Evolutionary conservation across 2,888 invertebrate species (phyloP), one percentile per base, ranked within the genome.

Genomic region (Drosophila paramelanica): DNA sequence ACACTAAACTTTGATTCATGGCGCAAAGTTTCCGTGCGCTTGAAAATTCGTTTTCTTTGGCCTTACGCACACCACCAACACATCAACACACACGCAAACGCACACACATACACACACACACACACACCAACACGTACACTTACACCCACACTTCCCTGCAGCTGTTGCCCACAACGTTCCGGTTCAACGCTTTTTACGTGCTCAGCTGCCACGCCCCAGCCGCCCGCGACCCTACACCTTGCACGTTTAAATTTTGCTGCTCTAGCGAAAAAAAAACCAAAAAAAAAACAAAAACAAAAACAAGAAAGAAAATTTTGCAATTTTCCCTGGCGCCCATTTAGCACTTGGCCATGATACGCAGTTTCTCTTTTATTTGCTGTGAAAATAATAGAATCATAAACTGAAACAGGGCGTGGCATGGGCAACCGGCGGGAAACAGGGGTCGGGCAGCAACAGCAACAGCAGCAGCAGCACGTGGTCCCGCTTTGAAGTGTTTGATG

Each of bases 1-100:
- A 86, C 82, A 83, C 81, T 79, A 85, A 84, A 85, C 84, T 89
- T 90, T 86, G 90, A 85, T 88, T 85, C 85, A 89, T 89, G 84
- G 89, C 89, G 55, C 75, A 83, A 82, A 83, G 80, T 83, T 83
- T 88, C 59, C 77, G 83, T 80, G 85, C 83, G 88, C 82, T 82
- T 88, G 88, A 73, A 82, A 88, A 83, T 88, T 88, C 86, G 79
- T 79, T 82, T 88, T 81, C 62, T 68, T 79, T 77, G 79, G 71
- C 82, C 86, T 72, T 88, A 88, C 77, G 62, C 79, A 79, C 66
- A 77, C 72, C 55, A 55, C 25, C 45, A 55, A 59, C 71, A 55
- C 33, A 62, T 33, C 50, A 47, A 52, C 64, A 62, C 73, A 56
- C 25, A 51, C 41, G 51, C 61, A 67, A 36, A 56, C 65, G 47